Evolutionary conservation across 2,797 vertebrate genomes (phyloP).

Genomic region (Typhlichthys subterraneus): DNA sequence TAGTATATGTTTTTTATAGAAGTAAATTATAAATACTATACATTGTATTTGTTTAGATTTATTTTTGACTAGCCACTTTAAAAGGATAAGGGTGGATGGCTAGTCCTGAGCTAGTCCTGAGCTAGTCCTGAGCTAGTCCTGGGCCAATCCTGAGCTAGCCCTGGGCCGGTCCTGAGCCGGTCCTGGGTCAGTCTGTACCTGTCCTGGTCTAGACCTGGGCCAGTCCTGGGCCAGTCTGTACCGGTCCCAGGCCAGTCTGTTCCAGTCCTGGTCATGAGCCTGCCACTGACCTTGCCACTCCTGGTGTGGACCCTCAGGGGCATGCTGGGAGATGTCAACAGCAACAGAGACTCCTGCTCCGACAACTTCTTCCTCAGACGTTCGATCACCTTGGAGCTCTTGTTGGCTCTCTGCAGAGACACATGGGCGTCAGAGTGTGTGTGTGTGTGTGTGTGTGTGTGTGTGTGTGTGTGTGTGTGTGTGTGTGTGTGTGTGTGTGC

Average conservation of each 20-base stretch:
- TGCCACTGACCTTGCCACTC: conserved; percentile 87
- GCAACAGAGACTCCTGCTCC: conserved; percentile 92
- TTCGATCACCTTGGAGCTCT: conserved; percentile 91
- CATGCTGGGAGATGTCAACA: conserved; percentile 93
- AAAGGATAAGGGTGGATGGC: no score
- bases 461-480: neutral
- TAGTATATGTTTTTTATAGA: no score
- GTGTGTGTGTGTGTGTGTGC: neutral
- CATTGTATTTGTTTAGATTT: no score
- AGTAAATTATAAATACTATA: no score
- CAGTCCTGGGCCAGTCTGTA: no score
- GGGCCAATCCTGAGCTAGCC: conserved; percentile 59
- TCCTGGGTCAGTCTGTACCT: conserved; percentile 73
- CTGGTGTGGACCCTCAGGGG: conserved; percentile 91
- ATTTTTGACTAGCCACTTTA: no score
- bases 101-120: no score
- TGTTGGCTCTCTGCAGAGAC: conserved; percentile 88
- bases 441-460: neutral
- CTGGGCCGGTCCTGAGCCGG: no score
- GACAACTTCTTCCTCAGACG: conserved; percentile 95
- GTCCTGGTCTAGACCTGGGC: no score
- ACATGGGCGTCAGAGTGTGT: conserved; percentile 8
- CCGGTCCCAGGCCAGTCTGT: no score
- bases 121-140: conserved; percentile 49
- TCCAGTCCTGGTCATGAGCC: neutral